These are phyloP conservation scores for Heliconius ismenius DNA, from an alignment of 2,888 invertebrate species.

Conservation along the genomic window DNA sequence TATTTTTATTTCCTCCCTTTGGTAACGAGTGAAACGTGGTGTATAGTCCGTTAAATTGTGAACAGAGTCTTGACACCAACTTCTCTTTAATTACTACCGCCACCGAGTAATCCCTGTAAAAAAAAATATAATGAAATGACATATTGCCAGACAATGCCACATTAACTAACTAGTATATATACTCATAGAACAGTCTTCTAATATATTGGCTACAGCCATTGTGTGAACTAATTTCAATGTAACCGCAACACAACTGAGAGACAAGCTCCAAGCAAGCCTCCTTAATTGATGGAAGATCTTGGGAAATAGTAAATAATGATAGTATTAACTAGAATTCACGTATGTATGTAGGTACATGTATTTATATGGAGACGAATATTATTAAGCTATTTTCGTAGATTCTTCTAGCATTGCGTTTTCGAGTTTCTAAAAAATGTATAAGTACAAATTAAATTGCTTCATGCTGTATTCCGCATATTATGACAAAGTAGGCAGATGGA, in stretches of 20 bases:
- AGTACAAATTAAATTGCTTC: too few relatives aligned
- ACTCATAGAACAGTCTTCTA: not conserved
- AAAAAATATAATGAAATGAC: too few relatives aligned
- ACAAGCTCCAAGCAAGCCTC: slow-evolving; percentile 4
- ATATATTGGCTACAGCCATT: not conserved
- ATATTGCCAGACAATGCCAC: not conserved
- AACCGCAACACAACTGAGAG: slow-evolving; percentile 6
- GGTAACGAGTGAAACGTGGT: too few relatives aligned
- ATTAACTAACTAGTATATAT: not conserved
- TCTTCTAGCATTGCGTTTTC: too few relatives aligned
- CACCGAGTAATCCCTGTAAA: too few relatives aligned
- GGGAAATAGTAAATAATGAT: not conserved
- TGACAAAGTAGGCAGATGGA: too few relatives aligned
- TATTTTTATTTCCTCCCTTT: too few relatives aligned
- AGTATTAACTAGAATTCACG: not conserved
- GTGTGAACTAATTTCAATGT: slow-evolving; percentile 12
- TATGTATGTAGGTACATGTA: not conserved
- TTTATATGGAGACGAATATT: not conserved
- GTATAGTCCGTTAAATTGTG: too few relatives aligned
- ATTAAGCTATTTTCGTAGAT: not conserved
- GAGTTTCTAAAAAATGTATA: too few relatives aligned
- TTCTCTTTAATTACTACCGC: too few relatives aligned
- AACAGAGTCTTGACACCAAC: too few relatives aligned
- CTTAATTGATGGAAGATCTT: slow-evolving; percentile 4
- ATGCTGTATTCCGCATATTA: too few relatives aligned